Percentiles rank a stretch among this genome's conserved stretches.
phyloP scores from a whole-genome alignment of 2,888 invertebrate genomes.

The Harpalus rubripes region DNA sequence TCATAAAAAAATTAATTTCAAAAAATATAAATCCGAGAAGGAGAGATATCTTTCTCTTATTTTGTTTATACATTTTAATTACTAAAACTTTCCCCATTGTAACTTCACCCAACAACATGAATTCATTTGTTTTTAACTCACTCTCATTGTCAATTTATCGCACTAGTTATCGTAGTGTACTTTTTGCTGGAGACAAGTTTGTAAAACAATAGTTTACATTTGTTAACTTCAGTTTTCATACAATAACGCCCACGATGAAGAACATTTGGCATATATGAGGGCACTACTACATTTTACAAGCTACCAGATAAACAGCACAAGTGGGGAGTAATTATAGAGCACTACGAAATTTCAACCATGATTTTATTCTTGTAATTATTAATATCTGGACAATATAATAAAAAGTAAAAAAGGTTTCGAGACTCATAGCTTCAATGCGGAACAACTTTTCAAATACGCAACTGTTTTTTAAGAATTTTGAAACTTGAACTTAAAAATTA shows the following conservation, averaged over 20 bases:
- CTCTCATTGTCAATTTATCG: conserved; percentile 13
- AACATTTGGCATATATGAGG: neutral
- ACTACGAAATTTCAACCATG: no score
- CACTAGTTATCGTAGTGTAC: neutral
- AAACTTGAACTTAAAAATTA: no score
- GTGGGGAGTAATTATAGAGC: neutral
- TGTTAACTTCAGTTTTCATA: neutral
- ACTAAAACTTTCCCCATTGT: neutral
- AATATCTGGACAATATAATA: no score
- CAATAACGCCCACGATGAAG: neutral
- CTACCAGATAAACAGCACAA: neutral
- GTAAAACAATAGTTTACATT: conserved; percentile 42
- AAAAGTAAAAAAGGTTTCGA: no score
- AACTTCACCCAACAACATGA: neutral
- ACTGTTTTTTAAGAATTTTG: no score
- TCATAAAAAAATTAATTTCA: neutral
- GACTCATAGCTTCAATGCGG: no score
- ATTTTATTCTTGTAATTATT: no score
- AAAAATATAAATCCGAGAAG: neutral
- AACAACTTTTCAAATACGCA: no score
- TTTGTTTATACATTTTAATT: neutral
- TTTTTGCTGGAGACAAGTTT: conserved; percentile 23
- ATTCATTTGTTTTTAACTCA: neutral
- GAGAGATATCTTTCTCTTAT: neutral
- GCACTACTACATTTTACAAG: neutral